These are phyloP conservation scores for Bombyx mandarina DNA, from an alignment of 1,140 invertebrate genomes.

Conservation along the genomic window DNA sequence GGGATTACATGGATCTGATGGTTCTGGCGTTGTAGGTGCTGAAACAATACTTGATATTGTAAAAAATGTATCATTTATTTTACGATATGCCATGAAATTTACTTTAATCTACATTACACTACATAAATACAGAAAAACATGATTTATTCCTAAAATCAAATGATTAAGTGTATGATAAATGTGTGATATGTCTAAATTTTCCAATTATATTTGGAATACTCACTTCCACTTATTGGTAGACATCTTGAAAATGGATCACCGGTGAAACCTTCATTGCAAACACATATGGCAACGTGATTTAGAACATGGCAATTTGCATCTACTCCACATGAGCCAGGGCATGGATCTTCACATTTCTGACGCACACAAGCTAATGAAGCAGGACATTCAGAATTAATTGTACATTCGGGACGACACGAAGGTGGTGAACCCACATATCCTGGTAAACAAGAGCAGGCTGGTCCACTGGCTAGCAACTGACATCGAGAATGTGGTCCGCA, in stretches of 20 bases:
- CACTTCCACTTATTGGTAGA: conserved; percentile 66
- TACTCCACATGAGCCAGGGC: conserved; percentile 80
- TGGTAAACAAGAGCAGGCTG: conserved; percentile 83
- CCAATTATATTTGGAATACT: neutral
- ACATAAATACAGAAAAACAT: too few species aligned
- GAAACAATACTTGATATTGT: conserved; percentile 20
- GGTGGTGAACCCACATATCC: conserved; percentile 83
- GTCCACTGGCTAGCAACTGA: conserved; percentile 77
- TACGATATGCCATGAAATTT: too few species aligned
- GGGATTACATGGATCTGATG: conserved; percentile 78
- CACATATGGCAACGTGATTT: conserved; percentile 83
- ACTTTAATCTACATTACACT: too few species aligned
- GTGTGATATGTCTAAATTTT: too few species aligned
- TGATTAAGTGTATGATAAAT: neutral
- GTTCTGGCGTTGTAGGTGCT: conserved; percentile 46
- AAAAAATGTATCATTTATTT: neutral
- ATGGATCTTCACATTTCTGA: conserved; percentile 82
- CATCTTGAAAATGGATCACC: conserved; percentile 86
- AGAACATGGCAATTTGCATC: conserved; percentile 81
- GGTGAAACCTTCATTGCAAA: conserved; percentile 79
- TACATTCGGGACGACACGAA: conserved; percentile 81
- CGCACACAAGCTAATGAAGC: conserved; percentile 80
- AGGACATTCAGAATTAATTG: conserved; percentile 80
- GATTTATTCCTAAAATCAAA: neutral
- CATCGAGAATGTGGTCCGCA: conserved; percentile 88